Evolutionary conservation across 2,888 invertebrate species (phyloP), one percentile per base, ranked within the genome.

Genomic region (Orchestes rusci): DNA sequence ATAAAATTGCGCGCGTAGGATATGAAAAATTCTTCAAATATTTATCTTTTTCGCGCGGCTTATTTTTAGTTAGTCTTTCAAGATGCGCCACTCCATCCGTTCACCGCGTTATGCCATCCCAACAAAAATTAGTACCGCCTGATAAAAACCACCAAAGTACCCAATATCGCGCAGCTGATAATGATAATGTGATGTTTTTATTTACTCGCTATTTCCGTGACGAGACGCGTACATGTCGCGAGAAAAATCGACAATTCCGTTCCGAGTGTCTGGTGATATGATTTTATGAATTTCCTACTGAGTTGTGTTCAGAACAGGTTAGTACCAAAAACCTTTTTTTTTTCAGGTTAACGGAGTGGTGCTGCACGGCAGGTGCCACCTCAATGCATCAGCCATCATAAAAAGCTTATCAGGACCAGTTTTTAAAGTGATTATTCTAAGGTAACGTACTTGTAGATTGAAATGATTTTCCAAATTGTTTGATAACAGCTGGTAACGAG

Each of bases 331-430:
- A 50, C 53, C 47, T 56, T 41, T 53, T 45, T 56, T 53, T 56
- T 56, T 70, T 70, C 72, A 92, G 91, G 89, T 93, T 54, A 97
- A 97, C 70, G 96, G 95, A 7, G 81, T 86, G 48, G 91, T 95
- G 12, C 72, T 99, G 36, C 86, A 91, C 67, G 94, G 94, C 46
- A 77, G 95, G 61, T 94, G 94, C 69, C 97, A 97, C 69, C 78
- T 96, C 53, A 95, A 96, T 68, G 96, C 95, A 15, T 92, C 96
- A 1, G 90, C 90, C 16, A 84, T 94, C 64, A 96, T 99, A 69
- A 95, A 95, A 71, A 85, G 88, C 37, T 75, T 95, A 52, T 80
- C 84, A 7, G 85, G 86, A 33, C 82, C 84, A 13, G 73, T 78
- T 55, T 84, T 93, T 71, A 91, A 89, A 69, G 80, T 96, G 62